Evolutionary conservation across 2,888 invertebrate species (phyloP).

Genomic region (Invenusta paracnida): DNA sequence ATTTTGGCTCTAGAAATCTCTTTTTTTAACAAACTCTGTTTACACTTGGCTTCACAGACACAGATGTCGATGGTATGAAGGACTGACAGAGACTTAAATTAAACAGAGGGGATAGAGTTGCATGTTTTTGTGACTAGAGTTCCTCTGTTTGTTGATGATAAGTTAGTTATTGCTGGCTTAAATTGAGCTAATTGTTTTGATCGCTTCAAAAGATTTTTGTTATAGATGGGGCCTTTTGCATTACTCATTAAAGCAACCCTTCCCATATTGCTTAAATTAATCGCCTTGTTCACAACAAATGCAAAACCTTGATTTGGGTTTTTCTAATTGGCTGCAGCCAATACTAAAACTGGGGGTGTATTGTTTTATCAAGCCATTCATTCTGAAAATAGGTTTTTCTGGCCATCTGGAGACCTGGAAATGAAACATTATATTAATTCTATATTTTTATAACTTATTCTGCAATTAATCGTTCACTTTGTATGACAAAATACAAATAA

Average conservation of each 20-base stretch:
- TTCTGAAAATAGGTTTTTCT: background rate
- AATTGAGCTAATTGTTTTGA: background rate
- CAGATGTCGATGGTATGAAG: background rate
- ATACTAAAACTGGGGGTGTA: background rate
- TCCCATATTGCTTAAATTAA: too few species aligned
- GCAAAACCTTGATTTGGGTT: too few species aligned
- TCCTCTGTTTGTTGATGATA: background rate
- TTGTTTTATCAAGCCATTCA: background rate
- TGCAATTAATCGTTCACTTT: background rate
- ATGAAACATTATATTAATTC: too few species aligned
- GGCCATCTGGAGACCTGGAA: background rate
- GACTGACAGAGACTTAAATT: background rate
- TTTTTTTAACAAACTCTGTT: background rate
- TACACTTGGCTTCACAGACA: background rate
- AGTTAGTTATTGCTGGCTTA: background rate
- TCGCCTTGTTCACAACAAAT: too few species aligned
- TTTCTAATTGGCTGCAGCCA: background rate
- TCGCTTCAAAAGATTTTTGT: background rate
- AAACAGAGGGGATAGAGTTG: background rate
- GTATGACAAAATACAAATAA: background rate
- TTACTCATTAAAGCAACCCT: too few species aligned
- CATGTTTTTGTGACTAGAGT: background rate
- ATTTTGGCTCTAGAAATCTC: background rate
- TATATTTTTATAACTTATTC: background rate
- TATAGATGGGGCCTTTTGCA: too few species aligned